These are phyloP conservation scores for Papilio aristodemus DNA, from an alignment of 1,140 invertebrate genomes.

Conservation along the genomic window DNA sequence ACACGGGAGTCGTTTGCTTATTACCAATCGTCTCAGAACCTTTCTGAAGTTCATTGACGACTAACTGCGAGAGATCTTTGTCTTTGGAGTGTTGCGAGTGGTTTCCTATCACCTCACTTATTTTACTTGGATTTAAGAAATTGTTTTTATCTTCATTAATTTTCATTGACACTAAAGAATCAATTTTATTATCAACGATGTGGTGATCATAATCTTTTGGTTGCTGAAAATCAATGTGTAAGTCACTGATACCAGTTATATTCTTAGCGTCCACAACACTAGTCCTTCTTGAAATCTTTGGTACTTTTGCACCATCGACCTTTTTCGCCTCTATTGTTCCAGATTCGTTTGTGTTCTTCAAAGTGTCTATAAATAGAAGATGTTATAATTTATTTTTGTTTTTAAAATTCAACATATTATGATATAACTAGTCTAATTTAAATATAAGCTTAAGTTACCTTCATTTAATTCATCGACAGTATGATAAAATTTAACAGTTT, in stretches of 20 bases:
- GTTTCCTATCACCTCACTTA: constrained; percentile 55
- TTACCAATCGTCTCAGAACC: constrained; percentile 65
- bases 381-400: constrained; percentile 14
- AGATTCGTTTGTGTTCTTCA: constrained; percentile 52
- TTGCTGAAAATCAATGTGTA: constrained; percentile 64
- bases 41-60: constrained; percentile 66
- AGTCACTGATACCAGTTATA: constrained; percentile 42
- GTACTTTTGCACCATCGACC: constrained; percentile 39
- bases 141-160: constrained; percentile 43
- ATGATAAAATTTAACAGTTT: constrained; percentile 53
- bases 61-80: constrained; percentile 60
- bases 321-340: constrained; percentile 59
- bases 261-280: constrained; percentile 42
- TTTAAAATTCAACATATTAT: not conserved
- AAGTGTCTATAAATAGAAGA: constrained; percentile 60
- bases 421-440: not conserved
- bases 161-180: constrained; percentile 41
- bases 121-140: constrained; percentile 41
- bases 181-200: constrained; percentile 67
- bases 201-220: constrained; percentile 54
- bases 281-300: constrained; percentile 48
- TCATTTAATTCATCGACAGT: constrained; percentile 66
- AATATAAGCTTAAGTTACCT: constrained; percentile 46
- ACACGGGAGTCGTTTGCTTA: constrained; percentile 51
- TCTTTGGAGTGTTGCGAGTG: constrained; percentile 57